phyloP scores from a whole-genome alignment of 2,797 vertebrate species.

The Acridotheres tristis region DNA sequence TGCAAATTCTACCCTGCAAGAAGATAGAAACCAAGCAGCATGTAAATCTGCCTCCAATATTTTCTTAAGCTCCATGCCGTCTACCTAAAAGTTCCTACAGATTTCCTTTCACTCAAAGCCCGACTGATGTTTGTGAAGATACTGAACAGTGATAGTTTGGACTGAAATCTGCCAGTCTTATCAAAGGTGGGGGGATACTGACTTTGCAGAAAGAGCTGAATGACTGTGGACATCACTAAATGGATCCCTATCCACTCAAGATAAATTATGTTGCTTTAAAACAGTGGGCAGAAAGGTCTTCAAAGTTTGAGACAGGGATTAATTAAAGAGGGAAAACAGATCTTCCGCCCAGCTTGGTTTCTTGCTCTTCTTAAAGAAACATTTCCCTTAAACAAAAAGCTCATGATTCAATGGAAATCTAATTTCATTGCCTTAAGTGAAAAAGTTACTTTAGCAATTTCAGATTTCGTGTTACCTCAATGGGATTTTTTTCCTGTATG shows the following conservation, averaged over 20 bases:
- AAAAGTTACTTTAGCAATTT: background rate
- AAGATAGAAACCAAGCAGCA: background rate
- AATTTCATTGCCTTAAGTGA: background rate
- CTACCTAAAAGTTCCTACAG: background rate
- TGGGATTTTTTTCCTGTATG: background rate
- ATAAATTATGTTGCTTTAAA: slow-evolving; percentile 57
- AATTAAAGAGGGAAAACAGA: slow-evolving; percentile 50
- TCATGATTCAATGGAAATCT: background rate
- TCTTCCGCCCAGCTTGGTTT: background rate
- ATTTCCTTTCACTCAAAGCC: background rate
- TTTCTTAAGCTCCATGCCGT: background rate
- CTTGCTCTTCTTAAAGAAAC: slow-evolving; percentile 51
- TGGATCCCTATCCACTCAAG: slow-evolving; percentile 9
- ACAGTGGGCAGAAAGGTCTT: slow-evolving; percentile 50
- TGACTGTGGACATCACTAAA: slow-evolving; percentile 27
- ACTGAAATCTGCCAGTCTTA: slow-evolving; percentile 37
- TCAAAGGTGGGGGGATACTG: background rate
- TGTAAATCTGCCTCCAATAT: background rate
- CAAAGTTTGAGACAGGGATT: slow-evolving; percentile 47
- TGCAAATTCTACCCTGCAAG: background rate
- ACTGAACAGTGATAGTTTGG: background rate
- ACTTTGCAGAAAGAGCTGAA: slow-evolving; percentile 4
- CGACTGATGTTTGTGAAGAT: background rate
- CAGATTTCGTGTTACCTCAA: background rate
- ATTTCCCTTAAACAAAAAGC: background rate